Evolutionary conservation across 2,888 invertebrate species (phyloP).

Genomic region (Hyppa rectilinea): DNA sequence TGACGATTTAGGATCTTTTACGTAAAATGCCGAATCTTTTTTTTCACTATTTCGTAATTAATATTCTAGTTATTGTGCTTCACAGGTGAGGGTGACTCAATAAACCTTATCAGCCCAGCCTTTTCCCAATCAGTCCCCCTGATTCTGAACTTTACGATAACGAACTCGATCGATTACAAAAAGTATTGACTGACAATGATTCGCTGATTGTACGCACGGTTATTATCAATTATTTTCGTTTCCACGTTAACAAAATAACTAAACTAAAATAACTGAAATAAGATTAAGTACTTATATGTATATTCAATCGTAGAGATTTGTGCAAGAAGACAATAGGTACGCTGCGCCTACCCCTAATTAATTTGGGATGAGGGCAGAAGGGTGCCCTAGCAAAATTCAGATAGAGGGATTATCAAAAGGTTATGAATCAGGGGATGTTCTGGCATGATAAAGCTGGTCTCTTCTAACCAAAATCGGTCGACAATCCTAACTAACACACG

Average conservation of each 20-base stretch:
- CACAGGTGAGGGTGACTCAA: not conserved
- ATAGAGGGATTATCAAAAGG: no score
- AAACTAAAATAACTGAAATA: no score
- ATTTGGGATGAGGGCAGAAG: not conserved
- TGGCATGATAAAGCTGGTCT: not conserved
- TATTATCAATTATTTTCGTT: not conserved
- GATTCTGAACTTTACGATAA: constrained; percentile 22
- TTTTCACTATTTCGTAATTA: not conserved
- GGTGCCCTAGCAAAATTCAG: no score
- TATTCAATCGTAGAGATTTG: not conserved
- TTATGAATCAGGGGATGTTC: not conserved
- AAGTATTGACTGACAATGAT: constrained; percentile 11
- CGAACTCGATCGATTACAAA: constrained; percentile 7
- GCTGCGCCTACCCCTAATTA: no score
- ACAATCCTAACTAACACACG: not conserved
- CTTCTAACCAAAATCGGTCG: not conserved
- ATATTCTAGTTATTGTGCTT: constrained; percentile 7
- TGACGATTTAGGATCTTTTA: not conserved
- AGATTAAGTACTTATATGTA: not conserved
- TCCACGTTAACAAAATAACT: not conserved
- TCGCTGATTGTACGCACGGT: not conserved
- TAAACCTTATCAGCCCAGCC: constrained; percentile 18
- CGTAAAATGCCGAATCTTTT: not conserved
- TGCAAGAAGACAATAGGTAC: not conserved
- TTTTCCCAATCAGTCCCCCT: constrained; percentile 10